Evolutionary conservation across 2,888 invertebrate species (phyloP).

Genomic region (Trilocha varians): DNA sequence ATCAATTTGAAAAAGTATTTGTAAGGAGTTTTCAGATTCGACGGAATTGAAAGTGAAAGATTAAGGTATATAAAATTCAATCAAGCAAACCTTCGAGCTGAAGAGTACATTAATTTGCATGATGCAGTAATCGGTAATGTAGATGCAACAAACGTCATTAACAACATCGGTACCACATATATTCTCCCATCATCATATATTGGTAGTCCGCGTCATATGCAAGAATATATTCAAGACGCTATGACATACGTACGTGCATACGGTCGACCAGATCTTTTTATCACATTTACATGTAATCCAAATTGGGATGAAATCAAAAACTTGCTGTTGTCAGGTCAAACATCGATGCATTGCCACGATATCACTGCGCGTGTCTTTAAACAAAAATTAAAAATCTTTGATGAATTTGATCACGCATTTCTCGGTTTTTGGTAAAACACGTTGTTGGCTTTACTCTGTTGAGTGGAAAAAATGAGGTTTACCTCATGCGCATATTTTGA

Average conservation of each 20-base stretch:
- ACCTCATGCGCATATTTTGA: constrained; percentile 17
- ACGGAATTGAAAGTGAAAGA: constrained; percentile 13
- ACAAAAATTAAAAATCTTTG: constrained; percentile 7
- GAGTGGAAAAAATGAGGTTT: constrained; percentile 15
- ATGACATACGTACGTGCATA: neutral
- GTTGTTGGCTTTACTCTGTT: constrained; percentile 7
- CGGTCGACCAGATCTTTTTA: constrained; percentile 4
- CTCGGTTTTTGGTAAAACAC: neutral
- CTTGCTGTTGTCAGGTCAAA: constrained; percentile 5
- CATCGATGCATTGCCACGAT: constrained; percentile 6
- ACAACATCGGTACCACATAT: constrained; percentile 7
- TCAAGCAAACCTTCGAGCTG: constrained; percentile 10
- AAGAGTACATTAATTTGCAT: constrained; percentile 12
- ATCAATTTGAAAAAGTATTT: too few species aligned
- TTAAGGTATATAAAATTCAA: constrained; percentile 11
- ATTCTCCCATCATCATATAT: constrained; percentile 16
- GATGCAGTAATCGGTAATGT: constrained; percentile 6
- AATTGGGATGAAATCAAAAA: constrained; percentile 5
- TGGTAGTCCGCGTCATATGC: constrained; percentile 9
- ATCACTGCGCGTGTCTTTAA: constrained; percentile 7
- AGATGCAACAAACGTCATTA: constrained; percentile 7
- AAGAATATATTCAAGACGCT: too few species aligned
- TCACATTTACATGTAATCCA: too few species aligned
- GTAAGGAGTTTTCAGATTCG: too few species aligned
- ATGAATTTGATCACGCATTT: too few species aligned